Percentiles rank a stretch among this genome's conserved stretches.
These are phyloP conservation scores for Manis pentadactyla DNA, from an alignment of 2,797 vertebrate species.

Conservation along the genomic window DNA sequence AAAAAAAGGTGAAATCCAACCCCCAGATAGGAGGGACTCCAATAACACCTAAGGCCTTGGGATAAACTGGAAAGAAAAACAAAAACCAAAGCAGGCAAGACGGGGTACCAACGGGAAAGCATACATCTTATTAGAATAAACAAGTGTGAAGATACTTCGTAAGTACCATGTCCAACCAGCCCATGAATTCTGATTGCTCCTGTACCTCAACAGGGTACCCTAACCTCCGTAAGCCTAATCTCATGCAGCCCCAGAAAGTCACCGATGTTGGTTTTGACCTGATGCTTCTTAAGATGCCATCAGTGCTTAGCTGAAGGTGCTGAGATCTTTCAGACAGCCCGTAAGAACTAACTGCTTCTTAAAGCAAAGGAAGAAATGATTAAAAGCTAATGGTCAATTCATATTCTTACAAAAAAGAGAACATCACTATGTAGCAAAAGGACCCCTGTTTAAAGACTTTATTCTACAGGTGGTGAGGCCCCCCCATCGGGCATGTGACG, in stretches of 20 bases:
- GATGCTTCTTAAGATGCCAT: not conserved
- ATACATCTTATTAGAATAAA: not conserved
- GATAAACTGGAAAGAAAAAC: not conserved
- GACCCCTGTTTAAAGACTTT: not conserved
- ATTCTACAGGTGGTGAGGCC: accelerated
- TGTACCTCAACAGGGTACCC: accelerated
- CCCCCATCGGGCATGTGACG: accelerated
- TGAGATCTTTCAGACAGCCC: not conserved
- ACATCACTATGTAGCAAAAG: accelerated
- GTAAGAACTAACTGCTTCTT: not conserved
- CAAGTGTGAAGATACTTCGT: not conserved
- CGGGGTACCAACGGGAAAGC: not conserved
- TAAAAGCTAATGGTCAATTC: not conserved
- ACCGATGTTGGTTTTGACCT: not conserved
- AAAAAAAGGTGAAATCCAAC: not conserved
- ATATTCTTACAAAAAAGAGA: not conserved
- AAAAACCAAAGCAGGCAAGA: not conserved
- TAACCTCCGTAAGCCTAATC: not conserved
- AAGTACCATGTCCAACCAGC: not conserved
- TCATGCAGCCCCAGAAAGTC: not conserved
- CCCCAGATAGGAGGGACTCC: not conserved
- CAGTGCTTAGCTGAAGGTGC: not conserved
- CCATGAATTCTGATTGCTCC: not conserved
- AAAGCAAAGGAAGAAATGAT: not conserved
- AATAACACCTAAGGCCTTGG: not conserved